These are phyloP conservation scores for Encarsia formosa DNA, from an alignment of 2,888 invertebrate genomes.

Conservation along the genomic window DNA sequence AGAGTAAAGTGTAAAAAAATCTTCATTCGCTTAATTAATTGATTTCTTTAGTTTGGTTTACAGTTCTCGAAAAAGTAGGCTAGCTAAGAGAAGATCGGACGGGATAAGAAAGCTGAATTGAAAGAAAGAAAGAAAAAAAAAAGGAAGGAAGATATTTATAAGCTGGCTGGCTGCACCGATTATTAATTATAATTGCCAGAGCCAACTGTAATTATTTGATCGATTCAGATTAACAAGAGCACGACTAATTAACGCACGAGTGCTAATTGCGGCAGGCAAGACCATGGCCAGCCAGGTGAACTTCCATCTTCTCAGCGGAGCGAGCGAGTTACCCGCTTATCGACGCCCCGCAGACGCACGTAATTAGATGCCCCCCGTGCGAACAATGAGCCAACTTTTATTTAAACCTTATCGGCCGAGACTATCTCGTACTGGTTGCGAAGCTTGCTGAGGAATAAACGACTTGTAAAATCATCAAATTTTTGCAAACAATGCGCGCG, in stretches of 20 bases:
- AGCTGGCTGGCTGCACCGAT: neutral
- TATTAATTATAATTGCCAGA: slow-evolving; percentile 16
- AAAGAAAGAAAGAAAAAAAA: too few species aligned
- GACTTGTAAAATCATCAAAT: slow-evolving; percentile 27
- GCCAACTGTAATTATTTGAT: slow-evolving; percentile 19
- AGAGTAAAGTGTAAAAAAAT: too few species aligned
- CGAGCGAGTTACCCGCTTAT: slow-evolving; percentile 23
- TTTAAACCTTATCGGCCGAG: slow-evolving; percentile 44
- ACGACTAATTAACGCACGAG: slow-evolving; percentile 21
- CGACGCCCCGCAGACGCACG: slow-evolving; percentile 33
- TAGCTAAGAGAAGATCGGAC: too few species aligned
- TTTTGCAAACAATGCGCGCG: slow-evolving; percentile 16
- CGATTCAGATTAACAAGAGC: slow-evolving; percentile 27
- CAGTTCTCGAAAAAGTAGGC: too few species aligned
- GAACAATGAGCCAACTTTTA: slow-evolving; percentile 50
- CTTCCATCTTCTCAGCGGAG: slow-evolving; percentile 33
- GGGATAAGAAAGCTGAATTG: too few species aligned
- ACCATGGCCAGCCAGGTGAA: slow-evolving; percentile 21
- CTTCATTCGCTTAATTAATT: too few species aligned
- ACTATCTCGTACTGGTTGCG: slow-evolving; percentile 31
- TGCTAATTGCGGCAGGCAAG: slow-evolving; percentile 26
- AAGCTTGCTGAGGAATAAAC: slow-evolving; percentile 9
- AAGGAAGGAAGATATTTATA: neutral
- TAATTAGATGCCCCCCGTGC: slow-evolving; percentile 46
- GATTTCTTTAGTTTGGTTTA: too few species aligned